These are phyloP conservation scores for Hemicordylus capensis DNA, from an alignment of 2,113 vertebrate genomes.

Conservation along the genomic window DNA sequence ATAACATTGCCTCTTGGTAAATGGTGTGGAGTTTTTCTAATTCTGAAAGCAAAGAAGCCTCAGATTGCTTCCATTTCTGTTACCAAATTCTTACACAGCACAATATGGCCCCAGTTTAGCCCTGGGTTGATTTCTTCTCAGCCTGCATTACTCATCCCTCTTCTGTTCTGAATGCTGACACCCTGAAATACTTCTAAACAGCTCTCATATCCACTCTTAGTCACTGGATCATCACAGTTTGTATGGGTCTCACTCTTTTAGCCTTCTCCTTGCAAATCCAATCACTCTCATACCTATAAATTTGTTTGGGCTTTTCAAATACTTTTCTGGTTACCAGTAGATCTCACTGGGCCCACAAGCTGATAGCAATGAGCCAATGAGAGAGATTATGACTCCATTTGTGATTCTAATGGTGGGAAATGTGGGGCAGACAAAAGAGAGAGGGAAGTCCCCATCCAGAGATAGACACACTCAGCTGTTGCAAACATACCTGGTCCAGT, in stretches of 20 bases:
- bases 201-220: slow-evolving; percentile 41
- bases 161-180: slow-evolving; percentile 8
- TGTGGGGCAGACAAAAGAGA: not conserved
- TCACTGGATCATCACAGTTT: slow-evolving; percentile 30
- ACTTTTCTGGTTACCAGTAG: not conserved
- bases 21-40: not conserved
- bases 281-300: not conserved
- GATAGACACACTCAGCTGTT: not conserved
- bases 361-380: not conserved
- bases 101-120: not conserved
- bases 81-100: slow-evolving; percentile 53
- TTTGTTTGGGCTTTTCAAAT: not conserved
- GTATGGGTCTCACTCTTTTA: not conserved
- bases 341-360: not conserved
- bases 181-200: slow-evolving; percentile 14
- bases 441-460: not conserved
- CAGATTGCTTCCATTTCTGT: slow-evolving; percentile 44
- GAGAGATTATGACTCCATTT: not conserved
- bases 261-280: not conserved
- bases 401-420: not conserved
- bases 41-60: slow-evolving; percentile 48
- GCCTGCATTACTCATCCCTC: slow-evolving; percentile 13
- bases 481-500: not conserved
- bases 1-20: not conserved
- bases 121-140: slow-evolving; percentile 20